Base-by-base conservation (phyloP, 1,140 invertebrate species). In the Bradynema listronoti region DNA sequence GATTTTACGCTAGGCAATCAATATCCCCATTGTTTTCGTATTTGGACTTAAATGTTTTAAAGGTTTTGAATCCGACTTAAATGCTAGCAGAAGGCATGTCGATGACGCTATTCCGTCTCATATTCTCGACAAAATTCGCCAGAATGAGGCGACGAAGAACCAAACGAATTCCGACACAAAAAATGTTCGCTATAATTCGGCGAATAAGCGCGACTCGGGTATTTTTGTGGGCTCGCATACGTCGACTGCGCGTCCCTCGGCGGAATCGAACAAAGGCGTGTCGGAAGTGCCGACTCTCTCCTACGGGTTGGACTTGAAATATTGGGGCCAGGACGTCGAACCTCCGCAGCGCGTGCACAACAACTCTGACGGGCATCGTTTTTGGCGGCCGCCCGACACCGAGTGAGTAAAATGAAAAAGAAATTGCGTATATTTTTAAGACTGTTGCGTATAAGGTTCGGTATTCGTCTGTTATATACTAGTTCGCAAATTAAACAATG, bases 241-340 rank as follows among this genome's bases (percentile, higher is more conserved):
- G 30, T 49, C 11, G 11, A 39, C 36, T 39, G 36, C 11, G 11
- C 27, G 9, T n/a, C 16, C 19, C 33, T 64, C n/a, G n/a, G 33
- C 22, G 4, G 51, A 49, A 58, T 52, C 19, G 25, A 71, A 36
- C 14, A 39, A 36, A 47, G 33, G 11, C 5, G 55, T 36, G 9
- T 30, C 41, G 58, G 9, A 32, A 34, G 9, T 67, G 7, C 69
- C 72, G 5, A 60, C 32, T 39, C 14, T 71, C 0, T 14, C 46
- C 11, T 73, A 55, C 36, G 69, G 68, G 4, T 58, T 75, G 33
- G 69, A 71, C 55, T 46, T 71, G 4, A 75, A 76, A 30, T 71
- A 71, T 59, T 71, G 69, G 69, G 72, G 72, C 11, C 42, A 71
- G 58, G 58, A 63, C 9, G 50, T 75, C 22, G 66, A 71, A 46